A percentile compares a stretch with the other conserved stretches of the same genome.
These are phyloP conservation scores for Apaloderma vittatum DNA, from an alignment of 2,113 vertebrate species.

Conservation along the genomic window DNA sequence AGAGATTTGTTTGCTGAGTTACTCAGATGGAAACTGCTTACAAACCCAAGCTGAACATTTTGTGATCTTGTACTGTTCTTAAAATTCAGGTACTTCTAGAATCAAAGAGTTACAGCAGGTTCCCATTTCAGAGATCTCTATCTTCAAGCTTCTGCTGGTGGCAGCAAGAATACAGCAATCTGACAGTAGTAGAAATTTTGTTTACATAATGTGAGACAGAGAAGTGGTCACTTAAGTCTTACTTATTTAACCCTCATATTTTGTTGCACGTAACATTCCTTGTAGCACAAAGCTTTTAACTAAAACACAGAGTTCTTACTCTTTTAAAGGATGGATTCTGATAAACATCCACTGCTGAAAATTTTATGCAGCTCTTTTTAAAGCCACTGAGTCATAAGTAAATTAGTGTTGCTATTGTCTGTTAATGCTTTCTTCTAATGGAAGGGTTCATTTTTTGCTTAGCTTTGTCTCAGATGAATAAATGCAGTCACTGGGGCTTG, in stretches of 20 bases:
- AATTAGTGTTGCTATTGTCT: background rate
- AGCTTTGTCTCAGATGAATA: background rate
- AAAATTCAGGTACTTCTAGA: background rate
- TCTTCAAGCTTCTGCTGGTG: background rate
- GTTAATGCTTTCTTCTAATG: background rate
- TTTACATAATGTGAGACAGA: background rate
- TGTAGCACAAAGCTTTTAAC: background rate
- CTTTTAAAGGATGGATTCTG: background rate
- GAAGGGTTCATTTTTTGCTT: background rate
- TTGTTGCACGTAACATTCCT: background rate
- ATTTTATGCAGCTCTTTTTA: background rate
- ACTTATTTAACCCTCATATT: background rate
- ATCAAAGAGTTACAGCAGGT: background rate
- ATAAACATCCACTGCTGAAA: background rate
- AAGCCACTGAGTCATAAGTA: background rate
- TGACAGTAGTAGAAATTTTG: background rate
- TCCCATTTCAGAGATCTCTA: background rate
- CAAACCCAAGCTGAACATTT: background rate
- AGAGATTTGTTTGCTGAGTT: slow-evolving; percentile 3
- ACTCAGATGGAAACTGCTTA: background rate
- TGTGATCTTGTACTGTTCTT: background rate
- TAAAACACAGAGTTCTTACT: background rate
- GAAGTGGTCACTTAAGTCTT: background rate
- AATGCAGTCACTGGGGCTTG: background rate
- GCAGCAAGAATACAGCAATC: background rate